Base-by-base conservation (phyloP, 2,888 invertebrate genomes). In the Aphodius sticticus region DNA sequence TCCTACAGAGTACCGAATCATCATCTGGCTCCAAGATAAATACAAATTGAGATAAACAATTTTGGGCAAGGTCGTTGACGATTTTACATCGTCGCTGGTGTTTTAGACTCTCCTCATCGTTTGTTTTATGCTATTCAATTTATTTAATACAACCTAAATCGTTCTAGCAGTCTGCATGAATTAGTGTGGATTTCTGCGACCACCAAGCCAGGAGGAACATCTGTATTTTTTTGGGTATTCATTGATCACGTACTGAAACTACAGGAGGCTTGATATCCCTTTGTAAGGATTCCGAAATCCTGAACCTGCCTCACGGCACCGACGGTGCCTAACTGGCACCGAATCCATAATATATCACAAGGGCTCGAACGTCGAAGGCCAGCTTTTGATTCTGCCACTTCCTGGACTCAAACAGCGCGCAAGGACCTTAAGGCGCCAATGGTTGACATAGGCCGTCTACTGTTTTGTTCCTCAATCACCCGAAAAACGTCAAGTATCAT, bases 21-120 rank as follows among this genome's bases (percentile, higher is more conserved):
- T 53, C 53, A 53, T 53, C 53, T 53, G 53, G 53, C 53, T 53
- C 53, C 53, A 53, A 12, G 53, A 53, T 53, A 53, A 53, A 53
- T 53, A 53, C 1, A 53, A 53, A 53, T 53, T 53, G 53, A 53
- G 53, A 53, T 53, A 53, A 53, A 53, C 53, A 53, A 53, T 53
- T 12, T 53, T 53, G 53, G 53, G 53, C 53, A 53, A 53, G 53
- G 53, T 53, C 76, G 26, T 53, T 69, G 16, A 69, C 76, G 53
- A 69, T 53, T 76, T 76, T 53, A 69, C 69, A 76, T 76, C 76
- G 26, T 26, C 69, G 53, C 69, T 12, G 14, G 12, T 69, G 76
- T 76, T 53, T 53, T 76, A 53, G 14, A 76, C 36, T 12, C 1
- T 12, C 7, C 53, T 53, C 9, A 53, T 53, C 53, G 26, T 26